Conservation (phyloP, 53 echinoderm and acorn worm genomes). For the Paracentrotus lividus region DNA sequence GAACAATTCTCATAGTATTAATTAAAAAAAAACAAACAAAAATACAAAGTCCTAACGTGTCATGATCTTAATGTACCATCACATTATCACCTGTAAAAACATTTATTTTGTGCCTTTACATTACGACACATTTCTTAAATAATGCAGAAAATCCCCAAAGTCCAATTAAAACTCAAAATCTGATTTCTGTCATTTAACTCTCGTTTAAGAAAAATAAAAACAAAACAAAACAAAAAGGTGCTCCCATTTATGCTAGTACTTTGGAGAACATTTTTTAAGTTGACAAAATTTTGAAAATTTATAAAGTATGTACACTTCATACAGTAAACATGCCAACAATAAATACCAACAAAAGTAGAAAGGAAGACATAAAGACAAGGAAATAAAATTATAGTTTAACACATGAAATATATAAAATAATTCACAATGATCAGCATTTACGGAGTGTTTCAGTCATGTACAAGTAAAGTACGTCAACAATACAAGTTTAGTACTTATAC, state of each 20-base stretch:
- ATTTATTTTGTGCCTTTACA: too few relatives aligned
- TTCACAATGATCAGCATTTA: not conserved
- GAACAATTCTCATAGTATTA: not conserved
- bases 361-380: slow-evolving; percentile 29
- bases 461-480: not conserved
- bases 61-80: too few relatives aligned
- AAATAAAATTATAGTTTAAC: not conserved
- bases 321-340: not conserved
- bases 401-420: slow-evolving; percentile 28
- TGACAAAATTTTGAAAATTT: not conserved
- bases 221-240: too few relatives aligned
- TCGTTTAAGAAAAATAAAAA: too few relatives aligned
- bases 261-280: not conserved
- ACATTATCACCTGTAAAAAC: too few relatives aligned
- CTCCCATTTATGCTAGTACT: too few relatives aligned
- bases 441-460: not conserved
- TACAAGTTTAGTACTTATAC: not conserved
- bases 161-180: not conserved
- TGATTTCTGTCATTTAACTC: too few relatives aligned
- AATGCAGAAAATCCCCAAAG: too few relatives aligned
- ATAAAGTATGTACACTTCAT: not conserved
- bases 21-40: not conserved
- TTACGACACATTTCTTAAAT: too few relatives aligned
- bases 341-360: not conserved
- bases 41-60: too few relatives aligned